These are phyloP conservation scores for Steinernema feltiae DNA, from an alignment of 1,140 invertebrate genomes.

Conservation along the genomic window DNA sequence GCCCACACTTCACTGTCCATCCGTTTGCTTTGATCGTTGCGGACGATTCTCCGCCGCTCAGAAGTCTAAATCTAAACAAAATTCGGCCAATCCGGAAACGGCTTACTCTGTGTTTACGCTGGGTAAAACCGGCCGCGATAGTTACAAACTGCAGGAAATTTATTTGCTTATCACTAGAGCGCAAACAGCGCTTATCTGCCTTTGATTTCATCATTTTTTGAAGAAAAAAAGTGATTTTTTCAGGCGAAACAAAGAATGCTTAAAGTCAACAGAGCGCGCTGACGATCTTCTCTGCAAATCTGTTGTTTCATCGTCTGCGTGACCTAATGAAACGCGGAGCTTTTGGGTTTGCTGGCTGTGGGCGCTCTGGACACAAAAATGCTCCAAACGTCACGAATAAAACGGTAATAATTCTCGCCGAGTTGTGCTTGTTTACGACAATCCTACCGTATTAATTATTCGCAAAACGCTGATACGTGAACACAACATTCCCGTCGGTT, in stretches of 20 bases:
- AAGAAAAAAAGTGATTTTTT: background rate
- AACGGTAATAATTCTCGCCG: too few relatives aligned
- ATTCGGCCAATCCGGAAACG: background rate
- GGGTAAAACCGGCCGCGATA: background rate
- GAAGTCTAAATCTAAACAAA: background rate
- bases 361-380: too few relatives aligned
- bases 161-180: background rate
- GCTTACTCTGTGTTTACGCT: background rate
- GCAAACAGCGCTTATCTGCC: background rate
- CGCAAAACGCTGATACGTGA: too few relatives aligned
- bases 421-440: too few relatives aligned
- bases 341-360: too few relatives aligned
- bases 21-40: background rate
- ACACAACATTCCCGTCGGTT: too few relatives aligned
- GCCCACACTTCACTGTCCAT: slow-evolving; percentile 6
- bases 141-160: slow-evolving; percentile 3
- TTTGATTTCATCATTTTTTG: background rate
- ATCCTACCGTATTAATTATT: too few relatives aligned
- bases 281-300: background rate
- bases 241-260: too few relatives aligned
- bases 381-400: too few relatives aligned
- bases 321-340: too few relatives aligned
- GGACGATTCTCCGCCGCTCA: background rate
- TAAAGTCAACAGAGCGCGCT: background rate
- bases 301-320: too few relatives aligned